These are phyloP conservation scores for Atrina japonica DNA, from an alignment of 2,888 invertebrate genomes.

Conservation along the genomic window DNA sequence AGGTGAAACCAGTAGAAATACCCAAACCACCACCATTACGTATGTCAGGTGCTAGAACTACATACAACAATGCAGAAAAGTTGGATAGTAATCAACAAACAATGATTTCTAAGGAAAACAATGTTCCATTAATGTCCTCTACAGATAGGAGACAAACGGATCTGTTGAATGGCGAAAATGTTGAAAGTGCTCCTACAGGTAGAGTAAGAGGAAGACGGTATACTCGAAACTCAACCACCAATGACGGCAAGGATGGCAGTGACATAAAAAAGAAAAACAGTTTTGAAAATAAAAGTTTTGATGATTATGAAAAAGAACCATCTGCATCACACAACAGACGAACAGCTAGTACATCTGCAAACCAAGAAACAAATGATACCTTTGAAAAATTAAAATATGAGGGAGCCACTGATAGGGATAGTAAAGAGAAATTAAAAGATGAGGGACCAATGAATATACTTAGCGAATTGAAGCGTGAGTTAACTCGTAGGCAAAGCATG, in stretches of 20 bases:
- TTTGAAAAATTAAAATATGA: conserved; percentile 18
- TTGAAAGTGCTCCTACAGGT: conserved; percentile 25
- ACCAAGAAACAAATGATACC: conserved; percentile 57
- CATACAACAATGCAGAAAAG: conserved; percentile 1
- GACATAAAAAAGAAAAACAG: neutral
- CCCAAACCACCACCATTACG: conserved; percentile 24
- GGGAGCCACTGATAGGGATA: conserved; percentile 44
- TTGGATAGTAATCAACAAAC: conserved; percentile 21
- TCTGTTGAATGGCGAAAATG: neutral
- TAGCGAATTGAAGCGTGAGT: conserved; percentile 50
- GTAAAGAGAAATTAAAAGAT: conserved; percentile 25
- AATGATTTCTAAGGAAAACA: conserved; percentile 3
- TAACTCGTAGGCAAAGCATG: conserved; percentile 54
- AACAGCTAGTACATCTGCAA: conserved; percentile 54
- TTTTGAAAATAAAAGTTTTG: conserved; percentile 4
- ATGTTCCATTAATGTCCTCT: conserved; percentile 8
- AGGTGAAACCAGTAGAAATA: conserved; percentile 15
- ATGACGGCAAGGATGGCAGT: neutral
- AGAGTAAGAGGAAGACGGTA: conserved; percentile 19
- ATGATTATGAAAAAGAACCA: conserved; percentile 13
- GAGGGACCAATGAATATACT: conserved; percentile 35
- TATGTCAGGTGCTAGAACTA: neutral
- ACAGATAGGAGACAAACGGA: conserved; percentile 23
- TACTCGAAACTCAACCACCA: neutral
- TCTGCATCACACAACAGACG: conserved; percentile 31